Conservation (phyloP, 2,797 vertebrate genomes). For the Hybognathus amarus region DNA sequence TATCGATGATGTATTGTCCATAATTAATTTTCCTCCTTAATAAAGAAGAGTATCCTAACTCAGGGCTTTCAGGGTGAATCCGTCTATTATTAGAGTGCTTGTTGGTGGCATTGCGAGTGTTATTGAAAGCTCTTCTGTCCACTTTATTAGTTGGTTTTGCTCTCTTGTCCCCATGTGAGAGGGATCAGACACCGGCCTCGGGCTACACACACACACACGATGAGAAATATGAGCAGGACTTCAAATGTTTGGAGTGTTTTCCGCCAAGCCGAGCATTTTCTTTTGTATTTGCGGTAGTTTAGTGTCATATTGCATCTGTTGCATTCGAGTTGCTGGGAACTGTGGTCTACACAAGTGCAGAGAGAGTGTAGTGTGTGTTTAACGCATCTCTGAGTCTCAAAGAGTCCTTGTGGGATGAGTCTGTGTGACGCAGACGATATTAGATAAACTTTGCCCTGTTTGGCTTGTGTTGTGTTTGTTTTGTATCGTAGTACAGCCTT, state of each 20-base stretch:
- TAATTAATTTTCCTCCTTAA: too few relatives aligned
- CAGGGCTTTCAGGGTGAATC: background rate
- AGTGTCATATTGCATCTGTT: background rate
- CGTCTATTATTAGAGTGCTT: background rate
- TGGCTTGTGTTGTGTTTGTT: constrained; percentile 42
- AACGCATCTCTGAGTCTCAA: background rate
- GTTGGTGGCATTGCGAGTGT: too few relatives aligned
- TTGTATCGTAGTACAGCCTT: constrained; percentile 32
- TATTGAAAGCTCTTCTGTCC: background rate
- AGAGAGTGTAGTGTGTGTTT: background rate
- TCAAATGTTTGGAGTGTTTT: constrained; percentile 1
- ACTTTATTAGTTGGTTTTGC: background rate
- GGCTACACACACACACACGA: background rate
- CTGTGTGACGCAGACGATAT: background rate
- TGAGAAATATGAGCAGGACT: background rate
- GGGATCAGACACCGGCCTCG: background rate
- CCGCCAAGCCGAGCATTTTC: too few relatives aligned
- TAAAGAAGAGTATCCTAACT: too few relatives aligned
- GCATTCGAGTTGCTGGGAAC: background rate
- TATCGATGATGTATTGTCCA: background rate
- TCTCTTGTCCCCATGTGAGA: background rate
- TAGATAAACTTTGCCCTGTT: constrained; percentile 35
- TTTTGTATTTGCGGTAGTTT: background rate
- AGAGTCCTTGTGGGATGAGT: background rate
- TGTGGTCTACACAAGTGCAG: background rate